Conservation (phyloP, 2,888 invertebrate species). For the Phania funesta region DNA sequence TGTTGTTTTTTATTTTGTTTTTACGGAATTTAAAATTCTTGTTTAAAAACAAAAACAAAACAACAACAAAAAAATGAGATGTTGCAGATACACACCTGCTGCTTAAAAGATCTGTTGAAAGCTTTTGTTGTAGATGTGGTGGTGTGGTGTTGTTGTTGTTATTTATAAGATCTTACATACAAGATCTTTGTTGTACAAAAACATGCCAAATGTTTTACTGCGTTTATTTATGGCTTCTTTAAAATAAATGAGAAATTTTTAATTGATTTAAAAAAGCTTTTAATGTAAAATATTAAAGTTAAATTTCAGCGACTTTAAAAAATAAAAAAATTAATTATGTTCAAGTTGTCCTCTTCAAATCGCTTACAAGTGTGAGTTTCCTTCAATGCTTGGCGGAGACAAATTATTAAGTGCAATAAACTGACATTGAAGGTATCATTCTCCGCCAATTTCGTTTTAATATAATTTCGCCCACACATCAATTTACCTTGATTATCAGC, state of each 20-base stretch:
- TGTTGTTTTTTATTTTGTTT: constrained; percentile 3
- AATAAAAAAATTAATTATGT: background rate
- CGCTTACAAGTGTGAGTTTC: too few relatives aligned
- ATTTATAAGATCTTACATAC: constrained; percentile 26
- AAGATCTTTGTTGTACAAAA: constrained; percentile 42
- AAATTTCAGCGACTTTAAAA: background rate
- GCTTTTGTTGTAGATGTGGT: constrained; percentile 37
- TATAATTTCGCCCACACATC: too few relatives aligned
- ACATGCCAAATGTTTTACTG: constrained; percentile 38
- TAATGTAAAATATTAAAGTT: background rate
- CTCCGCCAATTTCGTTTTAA: too few relatives aligned
- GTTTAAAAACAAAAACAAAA: constrained; percentile 1
- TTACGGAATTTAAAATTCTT: constrained; percentile 56
- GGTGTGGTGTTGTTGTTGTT: constrained; percentile 12
- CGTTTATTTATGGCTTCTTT: constrained; percentile 39
- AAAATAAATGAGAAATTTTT: constrained; percentile 15
- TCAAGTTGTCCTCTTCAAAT: background rate
- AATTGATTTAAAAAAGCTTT: constrained; percentile 38
- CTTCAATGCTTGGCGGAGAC: too few relatives aligned
- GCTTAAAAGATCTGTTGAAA: constrained; percentile 55
- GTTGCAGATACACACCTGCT: constrained; percentile 55
- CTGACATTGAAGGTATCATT: too few relatives aligned
- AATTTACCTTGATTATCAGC: too few relatives aligned
- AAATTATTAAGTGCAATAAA: too few relatives aligned
- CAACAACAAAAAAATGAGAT: constrained; percentile 1